phyloP scores from a whole-genome alignment of 23 tunicate genomes.

The Oikopleura albicans region DNA sequence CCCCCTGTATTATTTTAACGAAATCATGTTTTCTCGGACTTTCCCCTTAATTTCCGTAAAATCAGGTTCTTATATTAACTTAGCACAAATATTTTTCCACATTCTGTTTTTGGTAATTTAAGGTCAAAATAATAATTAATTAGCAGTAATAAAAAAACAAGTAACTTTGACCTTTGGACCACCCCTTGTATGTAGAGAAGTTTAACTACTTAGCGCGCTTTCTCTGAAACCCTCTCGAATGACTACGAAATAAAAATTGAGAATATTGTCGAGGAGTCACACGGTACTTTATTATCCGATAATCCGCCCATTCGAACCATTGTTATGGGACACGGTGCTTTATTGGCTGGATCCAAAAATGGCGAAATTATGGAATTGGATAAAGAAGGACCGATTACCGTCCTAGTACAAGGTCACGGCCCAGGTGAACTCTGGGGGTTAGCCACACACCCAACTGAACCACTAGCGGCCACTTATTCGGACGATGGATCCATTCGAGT shows the following conservation, averaged over 20 bases:
- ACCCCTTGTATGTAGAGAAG: too few species aligned
- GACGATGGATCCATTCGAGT: conserved; percentile 49
- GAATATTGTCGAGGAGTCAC: conserved; percentile 22
- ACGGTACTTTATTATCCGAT: conserved; percentile 44
- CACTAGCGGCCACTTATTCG: conserved; percentile 45
- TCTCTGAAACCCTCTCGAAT: too few species aligned
- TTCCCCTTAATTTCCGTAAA: too few species aligned
- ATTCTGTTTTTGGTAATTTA: too few species aligned
- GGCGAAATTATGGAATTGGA: conserved; percentile 66
- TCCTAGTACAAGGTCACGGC: conserved; percentile 67
- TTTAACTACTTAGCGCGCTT: too few species aligned
- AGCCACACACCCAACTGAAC: conserved; percentile 51
- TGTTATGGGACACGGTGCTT: conserved; percentile 41
- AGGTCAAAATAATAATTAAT: too few species aligned
- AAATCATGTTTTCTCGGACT: too few species aligned
- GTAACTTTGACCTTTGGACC: too few species aligned
- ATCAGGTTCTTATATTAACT: too few species aligned
- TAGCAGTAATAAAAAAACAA: too few species aligned
- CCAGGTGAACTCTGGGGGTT: conserved; percentile 93
- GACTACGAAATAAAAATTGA: conserved; percentile 32
- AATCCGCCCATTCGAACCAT: conserved; percentile 75
- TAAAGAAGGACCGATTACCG: conserved; percentile 46
- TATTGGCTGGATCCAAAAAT: conserved; percentile 64
- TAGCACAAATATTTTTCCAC: too few species aligned
- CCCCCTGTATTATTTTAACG: too few species aligned